Evolutionary conservation across 2,888 invertebrate species (phyloP).

Genomic region (Epinotia ramella): DNA sequence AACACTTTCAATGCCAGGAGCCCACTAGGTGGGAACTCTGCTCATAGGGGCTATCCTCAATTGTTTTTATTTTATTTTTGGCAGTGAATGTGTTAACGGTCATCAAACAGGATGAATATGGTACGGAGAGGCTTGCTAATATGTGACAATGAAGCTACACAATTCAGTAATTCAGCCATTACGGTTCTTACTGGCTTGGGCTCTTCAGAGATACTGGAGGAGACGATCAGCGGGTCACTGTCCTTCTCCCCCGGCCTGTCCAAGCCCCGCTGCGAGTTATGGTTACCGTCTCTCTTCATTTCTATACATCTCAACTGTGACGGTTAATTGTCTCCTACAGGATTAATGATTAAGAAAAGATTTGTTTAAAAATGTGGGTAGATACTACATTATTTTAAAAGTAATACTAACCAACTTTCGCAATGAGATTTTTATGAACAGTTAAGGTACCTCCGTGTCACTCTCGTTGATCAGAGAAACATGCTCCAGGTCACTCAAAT

Average conservation of each 20-base stretch:
- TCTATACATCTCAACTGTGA: constrained; percentile 80
- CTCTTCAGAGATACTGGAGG: constrained; percentile 72
- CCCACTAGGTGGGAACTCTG: too few relatives aligned
- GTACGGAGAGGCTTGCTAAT: background rate
- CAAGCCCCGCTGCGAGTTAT: constrained; percentile 67
- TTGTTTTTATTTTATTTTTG: too few relatives aligned
- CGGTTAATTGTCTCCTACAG: constrained; percentile 71
- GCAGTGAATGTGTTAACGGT: too few relatives aligned
- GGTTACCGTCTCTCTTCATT: constrained; percentile 81
- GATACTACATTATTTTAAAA: background rate
- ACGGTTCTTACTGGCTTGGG: constrained; percentile 73
- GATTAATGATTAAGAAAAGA: constrained; percentile 37
- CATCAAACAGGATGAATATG: background rate
- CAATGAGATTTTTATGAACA: constrained; percentile 15
- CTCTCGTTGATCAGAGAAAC: constrained; percentile 68
- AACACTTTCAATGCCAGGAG: too few relatives aligned
- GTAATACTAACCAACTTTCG: constrained; percentile 5
- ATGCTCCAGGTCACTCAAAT: constrained; percentile 64
- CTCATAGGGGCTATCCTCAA: too few relatives aligned
- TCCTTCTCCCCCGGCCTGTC: constrained; percentile 58
- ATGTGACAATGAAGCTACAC: constrained; percentile 49
- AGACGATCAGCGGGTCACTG: constrained; percentile 73
- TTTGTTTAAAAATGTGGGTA: constrained; percentile 18
- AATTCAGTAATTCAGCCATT: constrained; percentile 59
- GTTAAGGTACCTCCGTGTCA: constrained; percentile 67